These are phyloP conservation scores for Ramazzottius varieornatus DNA, from an alignment of 2,888 invertebrate species.

Conservation along the genomic window DNA sequence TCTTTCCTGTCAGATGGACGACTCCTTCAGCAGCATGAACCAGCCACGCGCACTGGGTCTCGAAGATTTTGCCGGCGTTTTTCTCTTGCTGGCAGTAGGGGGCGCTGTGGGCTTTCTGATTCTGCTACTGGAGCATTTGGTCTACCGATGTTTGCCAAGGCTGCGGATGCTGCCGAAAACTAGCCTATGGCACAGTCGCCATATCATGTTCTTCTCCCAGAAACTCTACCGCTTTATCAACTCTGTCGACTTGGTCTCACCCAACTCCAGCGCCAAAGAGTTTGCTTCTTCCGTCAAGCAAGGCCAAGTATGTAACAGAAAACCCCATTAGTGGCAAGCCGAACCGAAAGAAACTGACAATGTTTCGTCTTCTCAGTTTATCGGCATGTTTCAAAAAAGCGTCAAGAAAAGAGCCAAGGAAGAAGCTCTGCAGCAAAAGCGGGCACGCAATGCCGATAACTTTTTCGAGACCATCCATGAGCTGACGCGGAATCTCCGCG, in stretches of 20 bases:
- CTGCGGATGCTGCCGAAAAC: background rate
- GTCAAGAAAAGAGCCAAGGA: background rate
- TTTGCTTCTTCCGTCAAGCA: constrained; percentile 1
- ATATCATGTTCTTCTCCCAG: background rate
- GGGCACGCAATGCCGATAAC: background rate
- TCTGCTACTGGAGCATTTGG: background rate
- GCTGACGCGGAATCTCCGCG: constrained; percentile 3
- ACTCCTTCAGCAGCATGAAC: background rate
- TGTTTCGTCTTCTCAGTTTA: background rate
- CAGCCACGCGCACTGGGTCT: background rate
- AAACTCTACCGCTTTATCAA: constrained; percentile 1
- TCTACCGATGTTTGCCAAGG: background rate
- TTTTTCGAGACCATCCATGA: constrained; percentile 2
- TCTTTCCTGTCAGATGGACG: background rate
- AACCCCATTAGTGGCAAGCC: background rate
- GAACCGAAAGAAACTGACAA: background rate
- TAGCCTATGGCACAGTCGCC: background rate
- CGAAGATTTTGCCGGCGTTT: background rate
- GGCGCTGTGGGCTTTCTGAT: background rate
- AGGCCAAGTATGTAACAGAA: background rate
- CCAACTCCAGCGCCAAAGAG: constrained; percentile 1
- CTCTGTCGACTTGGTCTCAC: background rate
- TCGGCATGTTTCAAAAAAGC: constrained; percentile 2
- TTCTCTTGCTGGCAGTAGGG: background rate
- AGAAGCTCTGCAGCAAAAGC: background rate